phyloP scores from a whole-genome alignment of 1,140 invertebrate genomes.

The Copidosoma floridanum region DNA sequence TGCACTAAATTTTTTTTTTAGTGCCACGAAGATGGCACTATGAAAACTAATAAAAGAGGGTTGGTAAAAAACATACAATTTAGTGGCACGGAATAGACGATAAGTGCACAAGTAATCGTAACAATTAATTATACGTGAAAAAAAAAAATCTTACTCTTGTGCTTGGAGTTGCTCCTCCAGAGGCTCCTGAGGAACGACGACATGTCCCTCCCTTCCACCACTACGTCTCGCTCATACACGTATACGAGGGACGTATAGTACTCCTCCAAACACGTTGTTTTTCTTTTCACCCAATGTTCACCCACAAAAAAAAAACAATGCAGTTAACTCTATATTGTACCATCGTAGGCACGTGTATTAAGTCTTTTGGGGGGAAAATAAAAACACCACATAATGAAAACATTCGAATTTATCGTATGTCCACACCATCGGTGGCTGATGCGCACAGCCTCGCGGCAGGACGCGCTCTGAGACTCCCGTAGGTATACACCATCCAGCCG shows the following conservation, averaged over 20 bases:
- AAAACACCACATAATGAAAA: too few species aligned
- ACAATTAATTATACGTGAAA: too few species aligned
- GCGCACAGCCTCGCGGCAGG: neutral
- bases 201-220: conserved; percentile 43
- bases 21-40: too few species aligned
- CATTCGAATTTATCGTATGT: neutral
- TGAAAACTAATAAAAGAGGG: too few species aligned
- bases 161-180: conserved; percentile 67
- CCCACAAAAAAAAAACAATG: neutral
- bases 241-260: neutral
- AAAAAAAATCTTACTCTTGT: conserved; percentile 73
- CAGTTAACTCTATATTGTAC: too few species aligned
- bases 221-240: neutral
- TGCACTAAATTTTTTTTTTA: too few species aligned
- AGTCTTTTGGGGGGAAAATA: too few species aligned
- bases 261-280: neutral
- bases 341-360: too few species aligned
- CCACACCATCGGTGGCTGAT: neutral
- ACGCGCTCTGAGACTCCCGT: conserved; percentile 9
- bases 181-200: conserved; percentile 66
- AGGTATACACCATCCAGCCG: too few species aligned
- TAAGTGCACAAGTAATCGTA: too few species aligned
- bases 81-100: too few species aligned
- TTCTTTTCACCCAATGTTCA: neutral
- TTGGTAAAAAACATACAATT: too few species aligned